Base-by-base conservation (phyloP, 2,888 invertebrate genomes). In the Xylocampa areola region DNA sequence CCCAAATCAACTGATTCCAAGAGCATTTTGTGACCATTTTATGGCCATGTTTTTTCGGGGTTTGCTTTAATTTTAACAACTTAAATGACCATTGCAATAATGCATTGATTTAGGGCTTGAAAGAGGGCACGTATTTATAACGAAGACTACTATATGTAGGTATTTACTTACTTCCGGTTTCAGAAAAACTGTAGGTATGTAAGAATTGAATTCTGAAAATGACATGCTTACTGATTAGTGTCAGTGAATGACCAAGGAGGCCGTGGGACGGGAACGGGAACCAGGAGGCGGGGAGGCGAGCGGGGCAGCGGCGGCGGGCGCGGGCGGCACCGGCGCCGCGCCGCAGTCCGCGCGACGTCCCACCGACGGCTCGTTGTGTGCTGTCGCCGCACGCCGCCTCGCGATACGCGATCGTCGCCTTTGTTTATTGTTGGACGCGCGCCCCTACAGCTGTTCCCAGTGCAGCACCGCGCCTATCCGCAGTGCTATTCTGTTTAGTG, bases 311-410 rank as follows among this genome's bases (percentile, higher is more conserved):
- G 73, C 36, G 54, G 76, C 63, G 65, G 73, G 73, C 59, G 73
- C 65, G 72, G 76, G 74, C 67, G 74, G 74, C 57, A 74, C 49
- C 63, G 73, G 73, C 63, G 76, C 70, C 64, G 83, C 84, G 81
- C 88, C 87, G 89, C 92, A 92, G 92, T 92, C 87, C 89, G 89
- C 88, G 90, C 87, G 85, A 85, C 85, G 83, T 80, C 86, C 86
- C 88, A 85, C 81, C 79, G 84, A 65, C 81, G 89, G 90, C 81
- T 77, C 70, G 87, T 88, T 76, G 90, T 90, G 84, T 80, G 80
- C 70, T 64, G 76, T 57, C 61, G 71, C 51, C 64, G 66, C 66
- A 53, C 67, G 54, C 69, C 55, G 53, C 61, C 67, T 68, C 75
- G 72, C 64, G 72, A 77, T 77, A 75, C 87, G 85, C 89, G 87